phyloP scores from a whole-genome alignment of 30 jellyfish, hydroid and myxozoan species.

The Catostylus mosaicus region DNA sequence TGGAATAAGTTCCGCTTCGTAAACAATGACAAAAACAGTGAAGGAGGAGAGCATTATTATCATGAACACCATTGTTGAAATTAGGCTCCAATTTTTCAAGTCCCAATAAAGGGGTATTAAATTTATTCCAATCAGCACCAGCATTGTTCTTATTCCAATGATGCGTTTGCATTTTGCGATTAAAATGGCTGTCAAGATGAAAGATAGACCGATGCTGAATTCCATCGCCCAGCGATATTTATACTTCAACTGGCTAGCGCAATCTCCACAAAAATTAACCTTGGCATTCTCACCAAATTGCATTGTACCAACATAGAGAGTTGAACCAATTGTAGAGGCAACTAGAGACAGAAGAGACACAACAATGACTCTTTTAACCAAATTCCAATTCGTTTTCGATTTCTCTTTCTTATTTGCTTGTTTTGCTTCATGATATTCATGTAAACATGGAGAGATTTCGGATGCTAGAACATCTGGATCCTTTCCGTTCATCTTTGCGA shows the following conservation, averaged over 20 bases:
- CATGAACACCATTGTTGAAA: background rate
- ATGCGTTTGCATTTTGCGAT: background rate
- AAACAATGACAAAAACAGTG: background rate
- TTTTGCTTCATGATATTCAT: background rate
- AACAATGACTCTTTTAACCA: background rate
- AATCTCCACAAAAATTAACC: background rate
- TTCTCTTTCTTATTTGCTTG: background rate
- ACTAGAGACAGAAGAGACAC: background rate
- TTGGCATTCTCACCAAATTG: constrained; percentile 10
- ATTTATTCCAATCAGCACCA: background rate
- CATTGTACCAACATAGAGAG: background rate
- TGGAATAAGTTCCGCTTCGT: constrained; percentile 1
- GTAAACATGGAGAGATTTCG: background rate
- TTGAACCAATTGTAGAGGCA: background rate
- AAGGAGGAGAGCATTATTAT: background rate
- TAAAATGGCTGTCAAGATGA: background rate
- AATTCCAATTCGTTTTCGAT: background rate
- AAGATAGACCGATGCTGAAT: background rate
- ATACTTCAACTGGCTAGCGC: background rate
- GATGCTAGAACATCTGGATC: too few relatives aligned
- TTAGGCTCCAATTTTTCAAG: background rate
- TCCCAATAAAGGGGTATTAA: background rate
- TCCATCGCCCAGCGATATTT: constrained; percentile 17
- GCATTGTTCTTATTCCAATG: background rate
- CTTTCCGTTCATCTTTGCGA: constrained; percentile 7